These are phyloP conservation scores for Chalcis sispes DNA, from an alignment of 2,888 invertebrate species.

Conservation along the genomic window DNA sequence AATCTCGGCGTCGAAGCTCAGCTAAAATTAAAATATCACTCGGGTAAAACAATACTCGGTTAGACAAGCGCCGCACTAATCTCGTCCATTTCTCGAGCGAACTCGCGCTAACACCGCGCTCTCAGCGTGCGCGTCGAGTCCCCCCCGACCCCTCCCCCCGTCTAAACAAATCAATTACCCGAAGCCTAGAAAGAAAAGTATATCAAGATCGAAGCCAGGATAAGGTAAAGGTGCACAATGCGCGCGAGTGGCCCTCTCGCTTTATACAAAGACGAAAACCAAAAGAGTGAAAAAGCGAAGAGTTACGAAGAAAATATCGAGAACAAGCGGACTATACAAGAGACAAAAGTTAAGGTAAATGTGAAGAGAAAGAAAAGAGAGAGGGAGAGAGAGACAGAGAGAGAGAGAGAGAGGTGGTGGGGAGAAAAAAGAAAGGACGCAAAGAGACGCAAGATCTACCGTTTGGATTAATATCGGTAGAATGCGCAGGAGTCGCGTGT, in stretches of 20 bases:
- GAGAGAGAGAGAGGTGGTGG: neutral
- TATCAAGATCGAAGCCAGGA: neutral
- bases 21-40: neutral
- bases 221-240: neutral
- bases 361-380: neutral
- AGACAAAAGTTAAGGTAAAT: too few species aligned
- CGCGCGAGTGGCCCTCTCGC: too few species aligned
- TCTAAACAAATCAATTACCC: slow-evolving; percentile 6
- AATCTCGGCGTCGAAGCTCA: too few species aligned
- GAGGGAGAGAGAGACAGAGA: too few species aligned
- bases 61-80: neutral
- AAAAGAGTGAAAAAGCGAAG: neutral
- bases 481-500: neutral
- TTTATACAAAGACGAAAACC: slow-evolving; percentile 15
- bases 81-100: neutral
- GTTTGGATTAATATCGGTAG: too few species aligned
- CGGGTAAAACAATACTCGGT: neutral
- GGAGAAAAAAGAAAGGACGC: neutral
- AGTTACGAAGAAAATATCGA: slow-evolving; percentile 12
- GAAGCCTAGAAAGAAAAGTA: neutral
- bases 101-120: neutral
- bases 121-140: neutral
- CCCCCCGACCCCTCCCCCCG: neutral
- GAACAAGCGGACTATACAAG: slow-evolving; percentile 20
- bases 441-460: too few species aligned